Base-by-base conservation (phyloP, 1,140 invertebrate species). In the Ptiloglossa arizonensis region DNA sequence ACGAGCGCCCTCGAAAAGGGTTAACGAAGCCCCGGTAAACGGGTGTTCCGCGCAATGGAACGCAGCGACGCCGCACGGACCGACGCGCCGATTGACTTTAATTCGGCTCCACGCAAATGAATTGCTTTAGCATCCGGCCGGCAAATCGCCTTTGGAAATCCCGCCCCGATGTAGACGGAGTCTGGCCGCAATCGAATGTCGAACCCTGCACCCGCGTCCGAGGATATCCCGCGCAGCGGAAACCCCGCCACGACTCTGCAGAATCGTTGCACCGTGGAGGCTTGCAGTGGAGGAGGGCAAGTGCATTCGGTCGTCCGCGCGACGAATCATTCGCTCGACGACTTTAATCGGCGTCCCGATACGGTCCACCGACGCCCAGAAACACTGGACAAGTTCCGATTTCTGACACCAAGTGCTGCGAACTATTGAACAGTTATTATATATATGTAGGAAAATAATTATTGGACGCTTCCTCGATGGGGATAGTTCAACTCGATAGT, bases 81-180 rank as follows among this genome's bases (percentile, higher is more conserved):
- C 50, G 41, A 41, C 35, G 74, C 41, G 29, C 15, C 67, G 71
- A 86, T 76, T 86, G 71, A 77, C 84, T 86, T 86, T 69, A 86
- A 80, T 77, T 80, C 54, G 67, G 46, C 29, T 48, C 56, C 64
- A 73, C 84, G 84, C 76, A 86, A 86, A 86, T 86, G 83, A 86
- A 86, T 86, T 80, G 84, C 84, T 86, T 80, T 82, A 82, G 44
- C 68, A 50, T 63, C 66, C 60, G 48, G 19, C 38, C 69, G 38
- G 79, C 82, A 86, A 41, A 86, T 86, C 79, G 83, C 67, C 83
- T 69, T 73, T 82, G 82, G 82, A 84, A 85, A 85, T 85, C 60
- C 83, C 35, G 57, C 32, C n/a, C 62, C 15, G 46, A 32, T 46
- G 27, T 59, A 69, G 75, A 62, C 64, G 78, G 38, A 64, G 75